Base-by-base conservation (phyloP, 1,140 invertebrate genomes). In the Plutomurus gul region DNA sequence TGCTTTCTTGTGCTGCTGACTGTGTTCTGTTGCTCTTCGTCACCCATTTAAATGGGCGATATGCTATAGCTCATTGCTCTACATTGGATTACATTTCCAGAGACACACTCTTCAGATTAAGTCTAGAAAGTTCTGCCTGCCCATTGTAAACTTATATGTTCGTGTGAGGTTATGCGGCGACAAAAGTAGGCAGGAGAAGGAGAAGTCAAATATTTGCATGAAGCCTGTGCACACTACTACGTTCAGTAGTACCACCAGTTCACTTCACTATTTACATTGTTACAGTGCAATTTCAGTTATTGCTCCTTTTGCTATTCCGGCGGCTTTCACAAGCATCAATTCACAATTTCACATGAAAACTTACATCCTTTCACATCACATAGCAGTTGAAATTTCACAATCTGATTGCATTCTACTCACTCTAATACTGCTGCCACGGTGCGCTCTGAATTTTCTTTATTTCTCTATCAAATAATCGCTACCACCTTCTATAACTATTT, bases 291-390 rank as follows among this genome's bases (percentile, higher is more conserved):
- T 60, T 60, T 60, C 51, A 60, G 51, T 60, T 60, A 60, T 60
- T 60, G 51, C 51, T 60, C 51, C 51, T 60, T 60, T 60, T 60
- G 25, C 51, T 27, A 60, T 13, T 60, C 51, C 33, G 16, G 51
- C 33, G 51, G 51, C 51, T 60, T 60, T 30, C n/a, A 60, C 51
- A 60, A 60, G 51, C 51, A 60, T 60, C 22, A 60, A 60, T 60
- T 60, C 51, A 60, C 51, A 60, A 60, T 60, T 60, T 60, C 51
- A 30, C 33, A 60, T 60, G 51, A 60, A 60, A 60, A 60, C 51
- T 60, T 27, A 60, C 51, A 60, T 60, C 27, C 5, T 27, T 30
- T 60, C 51, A 60, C 51, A 60, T 60, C 27, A 13, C 51, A 60
- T 60, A 16, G n/a, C 25, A 60, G 25, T 51, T 22, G 47, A 51